Conservation (phyloP, 1,140 invertebrate species). For the Ostrea denselamellosa region DNA sequence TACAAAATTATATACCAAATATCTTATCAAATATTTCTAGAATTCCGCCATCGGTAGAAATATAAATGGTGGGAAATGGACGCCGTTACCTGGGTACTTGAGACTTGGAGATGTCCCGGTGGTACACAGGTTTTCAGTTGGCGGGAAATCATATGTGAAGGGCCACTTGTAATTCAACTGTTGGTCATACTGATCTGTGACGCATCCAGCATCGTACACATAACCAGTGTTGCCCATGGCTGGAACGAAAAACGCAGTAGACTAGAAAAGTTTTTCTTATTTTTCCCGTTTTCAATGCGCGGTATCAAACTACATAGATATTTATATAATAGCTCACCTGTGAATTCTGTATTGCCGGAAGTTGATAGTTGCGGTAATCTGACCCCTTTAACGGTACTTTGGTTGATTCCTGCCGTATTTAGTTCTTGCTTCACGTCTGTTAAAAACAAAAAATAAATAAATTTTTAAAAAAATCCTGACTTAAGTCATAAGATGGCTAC, state of each 20-base stretch:
- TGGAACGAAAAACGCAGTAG: too few species aligned
- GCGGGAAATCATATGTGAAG: conserved; percentile 48
- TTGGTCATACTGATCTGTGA: conserved; percentile 22
- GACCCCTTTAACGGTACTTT: conserved; percentile 84
- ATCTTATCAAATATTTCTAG: too few species aligned
- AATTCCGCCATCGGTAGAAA: too few species aligned
- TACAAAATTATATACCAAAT: too few species aligned
- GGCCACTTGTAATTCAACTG: conserved; percentile 51
- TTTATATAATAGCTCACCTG: conserved; percentile 53
- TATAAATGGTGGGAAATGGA: not conserved
- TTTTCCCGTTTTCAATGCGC: too few species aligned
- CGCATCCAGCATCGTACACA: conserved; percentile 48
- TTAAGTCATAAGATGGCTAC: conserved; percentile 39
- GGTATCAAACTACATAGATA: too few species aligned
- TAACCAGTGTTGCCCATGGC: conserved; percentile 47
- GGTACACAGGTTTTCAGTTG: conserved; percentile 30
- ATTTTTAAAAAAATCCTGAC: too few species aligned
- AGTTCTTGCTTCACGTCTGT: conserved; percentile 57
- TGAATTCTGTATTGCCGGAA: conserved; percentile 96
- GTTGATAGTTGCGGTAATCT: conserved; percentile 94
- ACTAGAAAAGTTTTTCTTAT: too few species aligned
- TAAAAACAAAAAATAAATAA: conserved; percentile 17
- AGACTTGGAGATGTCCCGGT: not conserved
- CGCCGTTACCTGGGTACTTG: conserved; percentile 40
- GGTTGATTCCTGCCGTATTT: conserved; percentile 45